Evolutionary conservation across 2,113 vertebrate species (phyloP), one percentile per base, ranked within the genome.

Genomic region (Brachyistius frenatus): DNA sequence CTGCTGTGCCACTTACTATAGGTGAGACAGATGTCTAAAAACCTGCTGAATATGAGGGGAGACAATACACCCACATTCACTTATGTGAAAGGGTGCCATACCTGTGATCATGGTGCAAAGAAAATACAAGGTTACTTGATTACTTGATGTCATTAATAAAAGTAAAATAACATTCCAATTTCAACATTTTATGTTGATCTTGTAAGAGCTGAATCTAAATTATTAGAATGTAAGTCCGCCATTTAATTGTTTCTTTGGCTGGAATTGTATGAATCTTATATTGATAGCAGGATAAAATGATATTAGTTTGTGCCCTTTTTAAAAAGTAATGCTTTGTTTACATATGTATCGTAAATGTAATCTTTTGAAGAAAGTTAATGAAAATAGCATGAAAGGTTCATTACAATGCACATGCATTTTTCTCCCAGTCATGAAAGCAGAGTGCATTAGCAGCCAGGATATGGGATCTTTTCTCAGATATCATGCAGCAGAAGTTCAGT

Each of bases 401-500:
- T 8, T 39, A 36, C 52, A 33, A 35, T 66, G 11, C 46, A 54
- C 5, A 37, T 53, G 11, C 15, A 49, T 23, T 46, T 44, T 52
- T 2, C 71, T 64, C 13, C 1, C 47, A 64, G 2, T 61, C 31
- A 61, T 56, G 7, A 14, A 32, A 69, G 15, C 3, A 23, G 6
- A 0, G 0, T 8, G 7, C 30, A 33, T 53, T 10, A 47, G 39
- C 31, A 63, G 60, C 13, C 47, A 39, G 39, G 36, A 33, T 7
- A 33, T 6, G 36, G 41, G 41, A 31, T 6, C 4, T 55, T 66
- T 70, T 50, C 35, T 77, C 44, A 16, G 49, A n/a, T 57, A 47
- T 49, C 23, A 52, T 54, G 57, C 1, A 1, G 50, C 41, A 16
- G 68, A 33, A 62, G 36, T 66, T 47, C 68, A 76, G 80, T 84